These are phyloP conservation scores for Didymodactylos carnosus DNA, from an alignment of 2,888 invertebrate species.

Conservation along the genomic window DNA sequence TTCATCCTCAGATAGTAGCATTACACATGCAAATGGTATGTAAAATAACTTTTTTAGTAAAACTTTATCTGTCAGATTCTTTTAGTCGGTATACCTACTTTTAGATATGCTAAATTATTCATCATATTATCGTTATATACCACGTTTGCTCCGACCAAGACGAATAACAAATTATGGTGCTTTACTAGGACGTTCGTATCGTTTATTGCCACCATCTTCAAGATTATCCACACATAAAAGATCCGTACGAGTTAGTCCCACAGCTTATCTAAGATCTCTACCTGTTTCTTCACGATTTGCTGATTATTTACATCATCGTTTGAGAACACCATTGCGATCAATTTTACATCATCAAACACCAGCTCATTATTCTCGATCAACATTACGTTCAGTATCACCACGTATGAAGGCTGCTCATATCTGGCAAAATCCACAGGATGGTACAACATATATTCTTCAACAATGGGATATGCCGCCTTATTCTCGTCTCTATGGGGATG, in stretches of 20 bases:
- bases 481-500: background rate
- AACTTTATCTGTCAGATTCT: no score
- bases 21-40: background rate
- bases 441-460: background rate
- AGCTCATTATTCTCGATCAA: background rate
- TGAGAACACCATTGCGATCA: background rate
- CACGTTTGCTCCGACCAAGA: no score
- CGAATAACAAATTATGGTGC: no score
- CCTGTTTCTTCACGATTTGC: background rate
- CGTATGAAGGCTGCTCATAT: background rate
- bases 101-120: no score
- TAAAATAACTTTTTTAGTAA: background rate
- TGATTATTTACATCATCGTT: background rate
- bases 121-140: background rate
- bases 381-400: no score
- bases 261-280: background rate
- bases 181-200: background rate
- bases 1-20: background rate
- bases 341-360: background rate
- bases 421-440: background rate
- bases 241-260: no score
- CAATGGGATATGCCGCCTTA: background rate
- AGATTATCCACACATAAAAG: no score
- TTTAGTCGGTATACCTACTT: no score
- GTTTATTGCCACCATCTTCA: background rate